Conservation (phyloP, 30 jellyfish, hydroid and myxozoan species). For the Cassiopea andromeda region DNA sequence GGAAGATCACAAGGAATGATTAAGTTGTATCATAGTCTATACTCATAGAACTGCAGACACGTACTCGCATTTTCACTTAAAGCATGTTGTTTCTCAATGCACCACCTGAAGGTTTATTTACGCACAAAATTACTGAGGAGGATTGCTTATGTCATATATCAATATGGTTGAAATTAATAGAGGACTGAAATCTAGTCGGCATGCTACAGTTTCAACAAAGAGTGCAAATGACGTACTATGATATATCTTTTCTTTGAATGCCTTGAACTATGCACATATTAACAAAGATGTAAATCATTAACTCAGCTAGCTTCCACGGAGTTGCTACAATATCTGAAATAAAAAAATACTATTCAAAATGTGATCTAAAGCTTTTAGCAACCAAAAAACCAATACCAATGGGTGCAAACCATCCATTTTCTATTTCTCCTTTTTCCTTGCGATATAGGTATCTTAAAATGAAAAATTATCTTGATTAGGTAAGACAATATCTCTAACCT, state of each 20-base stretch:
- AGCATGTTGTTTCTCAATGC: too few relatives aligned
- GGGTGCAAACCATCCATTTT: not conserved
- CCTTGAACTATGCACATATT: slow-evolving; percentile 66
- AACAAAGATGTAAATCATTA: slow-evolving; percentile 41
- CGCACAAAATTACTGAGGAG: too few relatives aligned
- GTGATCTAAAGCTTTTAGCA: not conserved
- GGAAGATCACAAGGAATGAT: too few relatives aligned
- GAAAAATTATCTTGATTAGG: not conserved
- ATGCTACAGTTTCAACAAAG: not conserved
- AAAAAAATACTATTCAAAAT: not conserved
- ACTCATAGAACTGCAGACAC: too few relatives aligned
- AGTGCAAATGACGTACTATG: slow-evolving; percentile 19
- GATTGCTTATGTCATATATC: too few relatives aligned
- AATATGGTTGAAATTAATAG: too few relatives aligned
- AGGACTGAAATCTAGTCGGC: not conserved
- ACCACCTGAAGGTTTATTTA: too few relatives aligned
- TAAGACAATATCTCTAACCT: not conserved
- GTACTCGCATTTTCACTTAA: too few relatives aligned
- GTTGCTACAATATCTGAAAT: slow-evolving; percentile 32
- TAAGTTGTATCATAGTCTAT: too few relatives aligned
- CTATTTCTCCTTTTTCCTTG: not conserved
- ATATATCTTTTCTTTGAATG: not conserved
- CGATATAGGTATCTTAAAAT: too few relatives aligned
- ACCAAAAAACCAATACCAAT: not conserved
- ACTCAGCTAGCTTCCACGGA: slow-evolving; percentile 41